phyloP scores from a whole-genome alignment of 2,113 vertebrate genomes.

The Scartelaos histophorus region DNA sequence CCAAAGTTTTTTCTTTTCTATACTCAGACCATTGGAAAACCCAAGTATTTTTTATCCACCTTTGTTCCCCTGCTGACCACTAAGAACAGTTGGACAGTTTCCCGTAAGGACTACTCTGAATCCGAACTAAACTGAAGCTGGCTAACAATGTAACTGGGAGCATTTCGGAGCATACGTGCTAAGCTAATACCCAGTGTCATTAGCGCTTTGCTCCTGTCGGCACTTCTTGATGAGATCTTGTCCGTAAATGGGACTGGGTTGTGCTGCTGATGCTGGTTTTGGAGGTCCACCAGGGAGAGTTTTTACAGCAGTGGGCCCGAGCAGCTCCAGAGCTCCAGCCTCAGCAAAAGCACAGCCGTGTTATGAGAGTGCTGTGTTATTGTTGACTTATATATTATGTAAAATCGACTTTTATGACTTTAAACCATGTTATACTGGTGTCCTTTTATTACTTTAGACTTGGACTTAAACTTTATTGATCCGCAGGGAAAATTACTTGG shows the following conservation, averaged over 20 bases:
- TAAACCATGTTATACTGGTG: no score
- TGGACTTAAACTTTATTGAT: no score
- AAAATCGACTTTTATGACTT: no score
- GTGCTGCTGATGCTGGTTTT: background rate
- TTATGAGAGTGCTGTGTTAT: background rate
- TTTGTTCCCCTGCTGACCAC: background rate
- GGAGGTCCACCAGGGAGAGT: background rate
- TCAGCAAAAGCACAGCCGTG: background rate
- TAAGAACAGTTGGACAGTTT: background rate
- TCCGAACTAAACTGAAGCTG: background rate
- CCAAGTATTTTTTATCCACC: background rate
- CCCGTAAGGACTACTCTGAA: background rate
- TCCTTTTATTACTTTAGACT: no score
- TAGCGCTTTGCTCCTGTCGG: background rate
- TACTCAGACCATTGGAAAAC: background rate
- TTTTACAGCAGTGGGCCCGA: background rate
- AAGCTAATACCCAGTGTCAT: slow-evolving; percentile 3
- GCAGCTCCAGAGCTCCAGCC: background rate
- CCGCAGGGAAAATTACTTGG: no score
- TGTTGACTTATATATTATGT: background rate
- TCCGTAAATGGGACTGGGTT: background rate
- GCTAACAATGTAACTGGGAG: background rate
- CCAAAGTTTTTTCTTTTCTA: no score
- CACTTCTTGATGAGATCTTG: background rate
- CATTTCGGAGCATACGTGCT: background rate